Evolutionary conservation across 2,113 vertebrate species (phyloP), one percentile per base, ranked within the genome.

Genomic region (Desmodus rotundus): DNA sequence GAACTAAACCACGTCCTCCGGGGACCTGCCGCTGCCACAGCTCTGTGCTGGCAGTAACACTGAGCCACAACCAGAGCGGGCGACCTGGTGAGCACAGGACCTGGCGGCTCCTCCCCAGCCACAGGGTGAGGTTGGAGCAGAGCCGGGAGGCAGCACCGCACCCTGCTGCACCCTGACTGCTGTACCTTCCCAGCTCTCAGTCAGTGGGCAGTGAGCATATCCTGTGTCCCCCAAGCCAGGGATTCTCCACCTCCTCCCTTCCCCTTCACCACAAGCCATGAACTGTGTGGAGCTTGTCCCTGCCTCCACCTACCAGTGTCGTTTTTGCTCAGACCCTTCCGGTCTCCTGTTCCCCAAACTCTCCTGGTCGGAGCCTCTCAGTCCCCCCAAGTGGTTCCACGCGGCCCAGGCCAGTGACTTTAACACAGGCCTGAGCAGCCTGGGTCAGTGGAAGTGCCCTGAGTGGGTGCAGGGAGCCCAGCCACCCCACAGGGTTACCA

Each of bases 251-350:
- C 56, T 43, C 24, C 28, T 3, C 3, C 83, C 36, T 4, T 1
- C 2, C 13, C 56, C 52, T 4, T 2, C 38, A 12, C 31, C 33
- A 16, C 0, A 13, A 65, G 43, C 87, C 89, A 2, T 0, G 38
- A 0, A 9, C 72, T 8, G 1, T 1, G 7, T 5, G 5, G 5
- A 2, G 52, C 8, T 33, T 0, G 43, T 15, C 36, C 16, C 73
- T 20, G 6, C 28, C 14, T 2, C 9, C 63, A 3, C 0, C 47
- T 9, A 1, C 28, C 47, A 52, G 17, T 5, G 19, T 9, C 0
- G 5, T n/a, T 52, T 83, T 24, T 78, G 9, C 9, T 19, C 36
- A 45, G 50, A 68, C 4, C 20, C 83, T 41, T 45, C 52, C 6
- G 1, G 52, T 10, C 12, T 83, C 68, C 47, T 16, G 26, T 19